Percentiles rank a stretch among this genome's conserved stretches.
phyloP scores from a whole-genome alignment of 1,140 invertebrate genomes.

The Rhopalosiphum maidis region DNA sequence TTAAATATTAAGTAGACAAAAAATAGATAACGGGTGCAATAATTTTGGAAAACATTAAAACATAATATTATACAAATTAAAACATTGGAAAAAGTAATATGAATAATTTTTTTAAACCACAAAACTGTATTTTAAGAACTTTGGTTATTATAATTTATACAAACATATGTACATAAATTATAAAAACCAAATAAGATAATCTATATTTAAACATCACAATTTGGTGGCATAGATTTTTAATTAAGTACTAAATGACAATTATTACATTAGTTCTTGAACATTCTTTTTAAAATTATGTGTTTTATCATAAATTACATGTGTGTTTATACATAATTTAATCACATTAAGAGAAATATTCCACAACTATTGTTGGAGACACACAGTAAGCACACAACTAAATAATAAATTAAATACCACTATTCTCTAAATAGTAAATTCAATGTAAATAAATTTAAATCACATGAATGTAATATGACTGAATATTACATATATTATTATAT shows the following conservation, averaged over 20 bases:
- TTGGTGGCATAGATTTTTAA: neutral
- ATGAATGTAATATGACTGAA: neutral
- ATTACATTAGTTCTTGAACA: neutral
- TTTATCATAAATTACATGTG: neutral
- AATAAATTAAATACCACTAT: conserved; percentile 4
- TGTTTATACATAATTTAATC: neutral
- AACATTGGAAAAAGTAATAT: neutral
- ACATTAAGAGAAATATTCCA: neutral
- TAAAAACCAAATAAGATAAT: neutral
- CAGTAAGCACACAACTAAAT: neutral
- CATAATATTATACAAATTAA: neutral
- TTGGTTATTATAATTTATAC: neutral
- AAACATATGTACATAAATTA: conserved; percentile 32
- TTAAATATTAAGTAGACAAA: conserved; percentile 17
- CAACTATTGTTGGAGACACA: neutral
- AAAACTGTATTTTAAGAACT: neutral
- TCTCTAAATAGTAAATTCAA: neutral
- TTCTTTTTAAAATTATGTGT: neutral
- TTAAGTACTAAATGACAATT: conserved; percentile 32
- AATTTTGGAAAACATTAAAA: neutral
- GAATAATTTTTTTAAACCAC: neutral
- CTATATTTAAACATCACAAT: conserved; percentile 41
- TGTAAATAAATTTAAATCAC: neutral
- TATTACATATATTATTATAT: neutral
- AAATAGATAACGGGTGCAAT: neutral